phyloP scores from a whole-genome alignment of 2,113 vertebrate species.

The Tychaedon coryphoeus region DNA sequence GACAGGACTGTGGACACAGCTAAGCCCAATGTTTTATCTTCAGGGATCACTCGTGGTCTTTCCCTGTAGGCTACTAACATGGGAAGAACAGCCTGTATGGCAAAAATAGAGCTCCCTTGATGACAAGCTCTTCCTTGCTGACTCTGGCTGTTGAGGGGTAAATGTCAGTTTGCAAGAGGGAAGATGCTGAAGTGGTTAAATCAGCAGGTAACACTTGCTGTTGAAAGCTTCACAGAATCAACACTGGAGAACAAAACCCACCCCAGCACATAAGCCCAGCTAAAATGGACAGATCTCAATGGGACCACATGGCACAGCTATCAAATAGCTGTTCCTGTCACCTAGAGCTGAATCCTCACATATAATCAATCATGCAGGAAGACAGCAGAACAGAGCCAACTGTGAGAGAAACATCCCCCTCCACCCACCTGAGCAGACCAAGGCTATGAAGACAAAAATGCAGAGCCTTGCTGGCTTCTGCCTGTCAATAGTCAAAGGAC shows the following conservation, averaged over 20 bases:
- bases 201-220: not conserved
- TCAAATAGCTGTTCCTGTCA: not conserved
- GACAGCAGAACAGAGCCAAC: conserved; percentile 37
- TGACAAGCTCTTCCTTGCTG: not conserved
- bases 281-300: rapidly evolving
- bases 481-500: conserved; percentile 2
- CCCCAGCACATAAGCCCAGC: not conserved
- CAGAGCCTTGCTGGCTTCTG: not conserved
- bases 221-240: not conserved
- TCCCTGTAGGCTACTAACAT: not conserved
- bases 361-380: not conserved
- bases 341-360: not conserved
- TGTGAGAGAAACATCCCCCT: conserved; percentile 4
- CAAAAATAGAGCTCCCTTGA: not conserved
- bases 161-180: not conserved
- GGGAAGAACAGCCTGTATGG: not conserved
- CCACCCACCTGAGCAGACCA: conserved; percentile 56
- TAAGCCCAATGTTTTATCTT: not conserved
- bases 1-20: conserved; percentile 39
- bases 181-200: not conserved
- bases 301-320: not conserved
- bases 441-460: conserved; percentile 33
- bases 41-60: not conserved
- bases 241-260: not conserved
- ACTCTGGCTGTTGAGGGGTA: not conserved